Conservation (phyloP, 2,888 invertebrate genomes). For the Drosophila suboccidentalis region DNA sequence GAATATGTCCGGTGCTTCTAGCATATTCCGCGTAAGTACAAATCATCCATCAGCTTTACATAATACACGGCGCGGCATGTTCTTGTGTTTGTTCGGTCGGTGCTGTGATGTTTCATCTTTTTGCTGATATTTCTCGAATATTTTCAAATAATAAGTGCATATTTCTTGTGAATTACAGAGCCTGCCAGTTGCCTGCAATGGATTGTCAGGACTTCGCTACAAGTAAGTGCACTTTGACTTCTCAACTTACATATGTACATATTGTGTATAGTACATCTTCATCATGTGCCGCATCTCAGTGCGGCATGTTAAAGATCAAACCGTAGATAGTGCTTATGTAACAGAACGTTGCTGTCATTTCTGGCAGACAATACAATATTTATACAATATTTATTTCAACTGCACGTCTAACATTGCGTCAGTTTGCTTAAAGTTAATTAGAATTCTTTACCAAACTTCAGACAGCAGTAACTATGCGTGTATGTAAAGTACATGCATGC, state of each 20-base stretch:
- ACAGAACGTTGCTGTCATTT: slow-evolving; percentile 22
- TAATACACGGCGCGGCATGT: slow-evolving; percentile 63
- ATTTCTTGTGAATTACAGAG: slow-evolving; percentile 62
- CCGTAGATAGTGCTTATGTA: slow-evolving; percentile 53
- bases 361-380: background rate
- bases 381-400: background rate
- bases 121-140: slow-evolving; percentile 29
- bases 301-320: slow-evolving; percentile 11
- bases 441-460: background rate
- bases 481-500: slow-evolving; percentile 5
- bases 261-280: background rate
- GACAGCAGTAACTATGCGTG: background rate
- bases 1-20: slow-evolving; percentile 75
- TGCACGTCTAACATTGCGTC: slow-evolving; percentile 3
- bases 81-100: slow-evolving; percentile 19
- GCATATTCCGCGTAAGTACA: slow-evolving; percentile 84
- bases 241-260: background rate
- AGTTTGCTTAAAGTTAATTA: background rate
- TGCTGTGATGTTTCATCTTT: slow-evolving; percentile 36
- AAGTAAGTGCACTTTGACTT: slow-evolving; percentile 79
- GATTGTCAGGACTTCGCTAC: slow-evolving; percentile 76
- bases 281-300: slow-evolving; percentile 7
- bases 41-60: slow-evolving; percentile 56
- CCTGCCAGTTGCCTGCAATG: slow-evolving; percentile 73
- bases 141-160: slow-evolving; percentile 16